A percentile compares a stretch with the other conserved stretches of the same genome.
Conservation (phyloP, 1,140 invertebrate genomes). For the Drosophila watanabei region DNA sequence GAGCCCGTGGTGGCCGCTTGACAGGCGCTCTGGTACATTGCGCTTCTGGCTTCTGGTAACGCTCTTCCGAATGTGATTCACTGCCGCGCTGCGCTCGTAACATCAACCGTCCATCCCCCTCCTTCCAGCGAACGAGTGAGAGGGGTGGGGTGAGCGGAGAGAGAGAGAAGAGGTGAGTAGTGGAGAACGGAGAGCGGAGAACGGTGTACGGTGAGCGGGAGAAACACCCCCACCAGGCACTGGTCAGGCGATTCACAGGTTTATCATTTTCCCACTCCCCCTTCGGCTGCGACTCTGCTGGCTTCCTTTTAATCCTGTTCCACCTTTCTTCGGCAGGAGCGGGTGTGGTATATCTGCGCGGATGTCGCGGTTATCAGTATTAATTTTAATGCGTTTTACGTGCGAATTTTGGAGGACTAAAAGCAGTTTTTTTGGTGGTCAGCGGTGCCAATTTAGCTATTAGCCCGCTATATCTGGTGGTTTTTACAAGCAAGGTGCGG, state of each 20-base stretch:
- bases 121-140: constrained; percentile 36
- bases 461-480: too few species aligned
- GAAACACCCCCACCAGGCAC: constrained; percentile 69
- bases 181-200: constrained; percentile 13
- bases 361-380: constrained; percentile 31
- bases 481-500: too few species aligned
- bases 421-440: constrained; percentile 32
- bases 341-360: constrained; percentile 34
- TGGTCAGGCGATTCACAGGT: constrained; percentile 58
- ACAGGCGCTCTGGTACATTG: constrained; percentile 89
- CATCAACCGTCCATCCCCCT: constrained; percentile 75
- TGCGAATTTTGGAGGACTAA: constrained; percentile 48
- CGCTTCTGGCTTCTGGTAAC: constrained; percentile 44
- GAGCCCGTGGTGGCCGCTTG: constrained; percentile 87
- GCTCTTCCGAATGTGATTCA: constrained; percentile 69
- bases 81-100: constrained; percentile 51
- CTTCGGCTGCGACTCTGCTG: constrained; percentile 25
- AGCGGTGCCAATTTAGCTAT: too few species aligned
- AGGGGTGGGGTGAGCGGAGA: constrained; percentile 33
- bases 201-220: constrained; percentile 27
- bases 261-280: constrained; percentile 51
- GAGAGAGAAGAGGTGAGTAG: constrained; percentile 17
- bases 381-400: constrained; percentile 76
- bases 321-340: constrained; percentile 22
- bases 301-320: constrained; percentile 9